Evolutionary conservation across 2,113 vertebrate species (phyloP), one percentile per base, ranked within the genome.

Genomic region (Shinisaurus crocodilurus): DNA sequence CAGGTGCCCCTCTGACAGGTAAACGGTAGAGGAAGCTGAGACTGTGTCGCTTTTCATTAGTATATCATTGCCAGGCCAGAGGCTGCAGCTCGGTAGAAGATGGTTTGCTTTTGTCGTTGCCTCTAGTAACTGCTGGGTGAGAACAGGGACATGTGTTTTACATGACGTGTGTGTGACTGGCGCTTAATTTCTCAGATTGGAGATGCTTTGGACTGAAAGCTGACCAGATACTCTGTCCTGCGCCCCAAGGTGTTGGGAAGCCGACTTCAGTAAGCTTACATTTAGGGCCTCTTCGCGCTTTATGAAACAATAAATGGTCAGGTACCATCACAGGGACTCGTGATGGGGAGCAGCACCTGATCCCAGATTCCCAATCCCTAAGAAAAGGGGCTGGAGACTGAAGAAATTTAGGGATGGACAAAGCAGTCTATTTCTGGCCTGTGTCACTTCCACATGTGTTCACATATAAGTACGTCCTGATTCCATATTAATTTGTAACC

Each of bases 1-100:
- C 90, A 75, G 65, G 27, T 57, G 76, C 81, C 77, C 74, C 20
- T 81, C 79, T 29, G 15, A 27, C 82, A 96, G 95, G 94, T 96
- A 90, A 90, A 80, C 18, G 34, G 74, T 67, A 8, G 0, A 0
- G 70, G 50, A 82, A 67, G 29, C 29, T 54, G 45, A 40, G 2
- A 8, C 40, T 40, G 6, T 87, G 81, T 77, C 72, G 43, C 81
- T 85, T 77, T 77, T 89, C 60, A 77, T 34, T 83, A 91, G 70
- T 82, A 54, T 9, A 37, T 65, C 2, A 15, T 67, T 57, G 80
- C 1, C 12, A 45, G 45, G 45, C 67, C 15, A 34, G 40, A 29
- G 63, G 65, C 29, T 54, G 45, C 63, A 54, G 6, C 25, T 81
- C 23, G 37, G 34, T 32, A 23, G 43, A 29, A 37, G n/a, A 27